These are phyloP conservation scores for Python bivittatus DNA, from an alignment of 2,113 vertebrate species.

Conservation along the genomic window DNA sequence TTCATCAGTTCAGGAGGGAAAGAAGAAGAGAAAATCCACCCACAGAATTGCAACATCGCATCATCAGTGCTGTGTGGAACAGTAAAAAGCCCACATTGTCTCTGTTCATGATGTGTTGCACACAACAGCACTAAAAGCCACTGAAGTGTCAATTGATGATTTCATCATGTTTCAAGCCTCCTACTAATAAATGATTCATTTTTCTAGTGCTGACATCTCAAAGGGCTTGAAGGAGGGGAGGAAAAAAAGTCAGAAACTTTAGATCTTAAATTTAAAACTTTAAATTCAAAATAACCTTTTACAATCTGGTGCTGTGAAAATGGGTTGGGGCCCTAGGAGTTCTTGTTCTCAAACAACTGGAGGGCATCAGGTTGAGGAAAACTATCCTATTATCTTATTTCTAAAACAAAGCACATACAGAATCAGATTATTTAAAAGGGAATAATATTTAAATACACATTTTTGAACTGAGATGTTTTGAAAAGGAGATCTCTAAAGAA, in stretches of 20 bases:
- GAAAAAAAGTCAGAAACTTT: conserved; percentile 62
- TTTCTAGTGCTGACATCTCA: conserved; percentile 45
- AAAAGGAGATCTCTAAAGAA: conserved; percentile 15
- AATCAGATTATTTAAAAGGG: neutral
- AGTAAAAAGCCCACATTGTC: conserved; percentile 35
- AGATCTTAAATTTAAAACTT: conserved; percentile 19
- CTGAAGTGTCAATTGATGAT: conserved; percentile 59
- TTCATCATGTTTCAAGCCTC: conserved; percentile 58
- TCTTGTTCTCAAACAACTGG: neutral
- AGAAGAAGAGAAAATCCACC: conserved; percentile 21
- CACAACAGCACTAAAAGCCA: conserved; percentile 51
- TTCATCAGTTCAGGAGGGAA: conserved; percentile 40
- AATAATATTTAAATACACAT: neutral
- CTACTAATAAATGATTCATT: conserved; percentile 71
- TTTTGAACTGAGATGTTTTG: conserved; percentile 5
- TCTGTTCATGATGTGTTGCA: conserved; percentile 23
- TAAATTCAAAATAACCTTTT: neutral
- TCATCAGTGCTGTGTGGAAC: conserved; percentile 54
- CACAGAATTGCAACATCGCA: conserved; percentile 56
- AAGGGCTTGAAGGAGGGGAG: conserved; percentile 33
- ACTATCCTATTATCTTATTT: conserved; percentile 46
- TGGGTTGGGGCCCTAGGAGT: neutral
- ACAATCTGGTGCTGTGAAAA: neutral
- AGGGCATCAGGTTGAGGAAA: conserved; percentile 29
- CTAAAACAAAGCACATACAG: conserved; percentile 15